These are phyloP conservation scores for Adrianichthys oophorus DNA, from an alignment of 2,797 vertebrate genomes.

Conservation along the genomic window DNA sequence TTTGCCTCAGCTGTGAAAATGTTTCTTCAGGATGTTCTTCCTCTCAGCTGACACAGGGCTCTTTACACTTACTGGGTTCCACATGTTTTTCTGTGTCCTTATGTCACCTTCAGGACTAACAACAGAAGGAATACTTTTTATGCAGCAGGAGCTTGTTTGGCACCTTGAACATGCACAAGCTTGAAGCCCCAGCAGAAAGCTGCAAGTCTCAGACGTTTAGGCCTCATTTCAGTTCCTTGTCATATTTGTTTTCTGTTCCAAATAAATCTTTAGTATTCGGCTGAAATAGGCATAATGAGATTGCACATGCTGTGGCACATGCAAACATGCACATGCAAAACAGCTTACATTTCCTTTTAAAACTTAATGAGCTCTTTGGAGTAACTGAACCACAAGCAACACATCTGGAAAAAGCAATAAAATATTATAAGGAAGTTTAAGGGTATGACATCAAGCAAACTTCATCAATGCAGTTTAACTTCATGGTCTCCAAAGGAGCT, in stretches of 20 bases:
- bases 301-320: no score
- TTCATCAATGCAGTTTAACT: constrained; percentile 24
- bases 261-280: no score
- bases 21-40: constrained; percentile 36
- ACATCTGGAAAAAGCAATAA: constrained; percentile 24
- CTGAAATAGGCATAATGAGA: no score
- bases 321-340: not conserved
- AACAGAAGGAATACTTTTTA: no score
- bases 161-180: no score
- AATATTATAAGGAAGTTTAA: constrained; percentile 13
- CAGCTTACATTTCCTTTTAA: constrained; percentile 2
- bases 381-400: not conserved
- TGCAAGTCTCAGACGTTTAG: no score
- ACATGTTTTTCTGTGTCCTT: constrained; percentile 18
- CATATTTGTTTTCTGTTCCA: no score
- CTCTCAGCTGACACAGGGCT: constrained; percentile 46
- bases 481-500: constrained; percentile 38
- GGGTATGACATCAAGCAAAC: constrained; percentile 17
- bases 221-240: no score
- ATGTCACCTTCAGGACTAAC: no score
- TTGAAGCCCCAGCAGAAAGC: no score
- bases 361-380: constrained; percentile 18
- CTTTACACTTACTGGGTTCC: constrained; percentile 60
- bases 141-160: no score
- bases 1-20: constrained; percentile 51